phyloP scores from a whole-genome alignment of 2,888 invertebrate species.

The Nematopogon swammerdamellus region DNA sequence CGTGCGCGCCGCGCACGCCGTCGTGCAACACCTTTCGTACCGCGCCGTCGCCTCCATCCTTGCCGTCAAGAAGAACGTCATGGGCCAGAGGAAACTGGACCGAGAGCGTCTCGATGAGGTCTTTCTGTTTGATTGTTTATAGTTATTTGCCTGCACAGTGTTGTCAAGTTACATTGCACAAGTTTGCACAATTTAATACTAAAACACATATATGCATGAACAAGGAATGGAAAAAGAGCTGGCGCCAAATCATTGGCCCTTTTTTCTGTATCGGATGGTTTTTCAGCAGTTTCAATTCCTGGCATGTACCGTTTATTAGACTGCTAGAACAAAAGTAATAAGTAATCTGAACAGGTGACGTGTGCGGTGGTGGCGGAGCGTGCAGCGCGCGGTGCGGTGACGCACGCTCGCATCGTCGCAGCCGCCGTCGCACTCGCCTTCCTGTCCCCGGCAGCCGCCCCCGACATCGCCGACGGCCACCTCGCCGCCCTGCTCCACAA shows the following conservation, averaged over 20 bases:
- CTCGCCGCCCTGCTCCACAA: constrained; percentile 62
- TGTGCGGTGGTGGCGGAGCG: constrained; percentile 72
- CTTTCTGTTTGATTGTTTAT: too few relatives aligned
- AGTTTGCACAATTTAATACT: too few relatives aligned
- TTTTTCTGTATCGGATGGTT: too few relatives aligned
- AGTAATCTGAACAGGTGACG: too few relatives aligned
- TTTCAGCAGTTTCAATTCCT: too few relatives aligned
- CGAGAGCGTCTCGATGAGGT: constrained; percentile 62
- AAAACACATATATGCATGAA: too few relatives aligned
- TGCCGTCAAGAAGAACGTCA: constrained; percentile 65
- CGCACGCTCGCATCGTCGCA: constrained; percentile 61
- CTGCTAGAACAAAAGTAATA: too few relatives aligned
- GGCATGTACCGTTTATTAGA: too few relatives aligned
- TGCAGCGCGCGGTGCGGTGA: constrained; percentile 61
- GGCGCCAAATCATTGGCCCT: too few relatives aligned
- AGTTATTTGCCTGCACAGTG: too few relatives aligned
- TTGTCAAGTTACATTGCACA: too few relatives aligned
- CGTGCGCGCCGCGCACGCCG: constrained; percentile 69
- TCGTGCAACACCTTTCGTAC: constrained; percentile 76
- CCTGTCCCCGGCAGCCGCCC: constrained; percentile 57
- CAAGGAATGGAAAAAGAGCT: too few relatives aligned
- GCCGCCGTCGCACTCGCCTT: constrained; percentile 67
- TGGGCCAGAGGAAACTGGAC: constrained; percentile 61
- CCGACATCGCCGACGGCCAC: constrained; percentile 61
- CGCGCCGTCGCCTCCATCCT: constrained; percentile 66